Conservation (phyloP, 2,797 vertebrate species). For the Gobionotothen gibberifrons region DNA sequence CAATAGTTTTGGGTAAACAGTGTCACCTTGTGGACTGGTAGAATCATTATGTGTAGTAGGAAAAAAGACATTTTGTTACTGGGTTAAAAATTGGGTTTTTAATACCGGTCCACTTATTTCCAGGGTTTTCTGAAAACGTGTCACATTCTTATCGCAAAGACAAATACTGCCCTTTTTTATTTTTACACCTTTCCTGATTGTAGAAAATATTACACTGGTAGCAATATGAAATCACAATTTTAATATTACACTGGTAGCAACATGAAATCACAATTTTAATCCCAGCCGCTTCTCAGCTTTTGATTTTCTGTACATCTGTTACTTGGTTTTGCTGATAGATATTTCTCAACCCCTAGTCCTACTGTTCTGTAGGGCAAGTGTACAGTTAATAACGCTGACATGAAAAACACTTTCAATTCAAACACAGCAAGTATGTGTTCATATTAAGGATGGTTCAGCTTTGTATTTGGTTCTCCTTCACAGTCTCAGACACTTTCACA, state of each 20-base stretch:
- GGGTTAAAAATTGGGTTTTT: not conserved
- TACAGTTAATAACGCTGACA: no score
- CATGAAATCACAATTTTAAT: not conserved
- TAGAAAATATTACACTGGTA: not conserved
- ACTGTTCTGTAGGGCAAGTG: no score
- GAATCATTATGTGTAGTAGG: not conserved
- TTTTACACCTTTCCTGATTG: not conserved
- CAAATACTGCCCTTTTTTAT: not conserved
- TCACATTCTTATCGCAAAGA: not conserved
- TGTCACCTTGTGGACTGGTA: slow-evolving; percentile 28
- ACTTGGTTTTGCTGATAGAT: not conserved
- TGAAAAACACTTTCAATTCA: no score
- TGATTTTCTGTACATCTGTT: not conserved
- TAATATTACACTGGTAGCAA: not conserved
- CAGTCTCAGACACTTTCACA: not conserved
- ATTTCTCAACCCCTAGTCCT: no score
- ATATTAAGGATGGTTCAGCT: no score
- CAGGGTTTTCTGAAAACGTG: not conserved
- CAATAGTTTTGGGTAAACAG: slow-evolving; percentile 10
- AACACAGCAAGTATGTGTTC: no score
- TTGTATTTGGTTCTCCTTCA: not conserved
- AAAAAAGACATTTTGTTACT: not conserved
- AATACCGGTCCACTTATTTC: not conserved
- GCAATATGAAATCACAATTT: not conserved
- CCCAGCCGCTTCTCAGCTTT: not conserved